Evolutionary conservation across 2,113 vertebrate genomes (phyloP).

Genomic region (Pluvialis apricaria): DNA sequence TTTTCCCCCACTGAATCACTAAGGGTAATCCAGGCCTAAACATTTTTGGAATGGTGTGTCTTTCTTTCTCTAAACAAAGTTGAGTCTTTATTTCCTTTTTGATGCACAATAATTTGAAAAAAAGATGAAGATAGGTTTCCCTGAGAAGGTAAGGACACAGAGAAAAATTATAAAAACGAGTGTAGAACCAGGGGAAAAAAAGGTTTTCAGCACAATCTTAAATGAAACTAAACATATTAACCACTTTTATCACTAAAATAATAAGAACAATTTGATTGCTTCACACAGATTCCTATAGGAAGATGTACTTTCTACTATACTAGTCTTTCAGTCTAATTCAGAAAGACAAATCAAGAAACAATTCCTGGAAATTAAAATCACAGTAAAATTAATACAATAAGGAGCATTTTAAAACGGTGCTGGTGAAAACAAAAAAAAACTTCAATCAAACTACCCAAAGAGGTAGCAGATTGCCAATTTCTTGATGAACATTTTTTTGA

Average conservation of each 20-base stretch:
- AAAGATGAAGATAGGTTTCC: neutral
- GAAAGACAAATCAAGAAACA: neutral
- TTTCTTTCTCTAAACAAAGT: neutral
- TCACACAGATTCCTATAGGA: neutral
- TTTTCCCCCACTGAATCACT: neutral
- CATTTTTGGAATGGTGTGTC: neutral
- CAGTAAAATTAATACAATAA: neutral
- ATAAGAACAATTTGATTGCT: neutral
- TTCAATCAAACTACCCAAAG: neutral
- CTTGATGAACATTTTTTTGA: neutral
- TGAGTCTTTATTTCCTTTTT: neutral
- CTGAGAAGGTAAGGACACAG: neutral
- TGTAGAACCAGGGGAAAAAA: neutral
- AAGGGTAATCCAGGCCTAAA: neutral
- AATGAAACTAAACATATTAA: neutral
- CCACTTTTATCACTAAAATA: neutral
- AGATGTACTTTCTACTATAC: neutral
- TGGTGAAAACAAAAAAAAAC: neutral
- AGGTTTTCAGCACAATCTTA: accelerated
- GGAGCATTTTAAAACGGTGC: neutral
- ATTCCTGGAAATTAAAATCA: neutral
- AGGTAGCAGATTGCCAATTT: neutral
- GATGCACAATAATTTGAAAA: neutral
- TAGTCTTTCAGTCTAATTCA: neutral
- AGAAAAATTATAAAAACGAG: neutral